These are phyloP conservation scores for Cyprinus carpio DNA, from an alignment of 2,113 vertebrate species.

Conservation along the genomic window DNA sequence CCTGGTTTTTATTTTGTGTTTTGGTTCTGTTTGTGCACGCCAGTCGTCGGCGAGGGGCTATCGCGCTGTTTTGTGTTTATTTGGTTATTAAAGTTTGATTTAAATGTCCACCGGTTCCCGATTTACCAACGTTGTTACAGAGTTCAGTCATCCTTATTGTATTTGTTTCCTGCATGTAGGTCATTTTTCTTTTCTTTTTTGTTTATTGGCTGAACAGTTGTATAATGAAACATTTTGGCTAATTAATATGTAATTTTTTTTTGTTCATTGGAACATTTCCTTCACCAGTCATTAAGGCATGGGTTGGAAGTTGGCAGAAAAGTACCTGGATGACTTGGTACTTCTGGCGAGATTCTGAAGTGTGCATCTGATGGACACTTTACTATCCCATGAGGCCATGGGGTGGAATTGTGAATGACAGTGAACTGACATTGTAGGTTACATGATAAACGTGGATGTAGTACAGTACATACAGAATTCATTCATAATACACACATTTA, in stretches of 20 bases:
- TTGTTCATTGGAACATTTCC: neutral
- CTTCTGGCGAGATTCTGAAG: neutral
- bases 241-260: too few species aligned
- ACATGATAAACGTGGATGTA: neutral
- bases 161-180: neutral
- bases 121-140: too few species aligned
- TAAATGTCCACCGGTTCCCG: too few species aligned
- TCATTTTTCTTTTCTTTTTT: neutral
- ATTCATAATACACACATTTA: neutral
- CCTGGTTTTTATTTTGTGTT: too few species aligned
- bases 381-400: neutral
- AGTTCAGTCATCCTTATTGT: neutral
- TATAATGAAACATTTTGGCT: neutral
- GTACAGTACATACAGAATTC: too few species aligned
- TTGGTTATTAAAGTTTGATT: too few species aligned
- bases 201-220: neutral
- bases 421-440: neutral
- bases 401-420: too few species aligned
- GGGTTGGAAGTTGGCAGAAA: neutral
- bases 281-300: neutral
- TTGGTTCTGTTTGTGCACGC: too few species aligned
- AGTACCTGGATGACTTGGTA: neutral
- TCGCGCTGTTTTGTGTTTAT: too few species aligned
- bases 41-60: too few species aligned
- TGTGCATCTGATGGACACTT: neutral